Percentiles rank a stretch among this genome's conserved stretches.
phyloP scores from a whole-genome alignment of 2,797 vertebrate genomes.

The Luscinia luscinia region DNA sequence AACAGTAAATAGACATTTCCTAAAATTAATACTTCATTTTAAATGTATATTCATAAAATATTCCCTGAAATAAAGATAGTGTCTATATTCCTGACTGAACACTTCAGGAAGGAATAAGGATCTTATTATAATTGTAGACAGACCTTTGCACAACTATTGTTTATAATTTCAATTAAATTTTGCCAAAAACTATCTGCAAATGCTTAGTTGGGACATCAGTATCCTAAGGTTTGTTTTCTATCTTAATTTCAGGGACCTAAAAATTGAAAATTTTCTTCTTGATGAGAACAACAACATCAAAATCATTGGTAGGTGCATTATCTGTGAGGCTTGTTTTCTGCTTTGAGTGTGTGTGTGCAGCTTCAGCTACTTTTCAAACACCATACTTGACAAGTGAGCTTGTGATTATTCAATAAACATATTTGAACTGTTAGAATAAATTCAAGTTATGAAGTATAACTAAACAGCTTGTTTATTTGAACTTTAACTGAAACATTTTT shows the following conservation, averaged over 20 bases:
- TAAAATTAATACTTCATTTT: not conserved
- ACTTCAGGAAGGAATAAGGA: not conserved
- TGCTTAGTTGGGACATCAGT: not conserved
- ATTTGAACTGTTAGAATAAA: not conserved
- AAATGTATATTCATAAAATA: not conserved
- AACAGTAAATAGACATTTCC: not conserved
- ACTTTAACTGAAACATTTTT: not conserved
- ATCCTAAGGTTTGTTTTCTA: constrained; percentile 10
- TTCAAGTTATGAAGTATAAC: not conserved
- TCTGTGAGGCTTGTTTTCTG: not conserved
- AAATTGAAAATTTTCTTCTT: constrained; percentile 90
- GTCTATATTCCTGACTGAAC: not conserved
- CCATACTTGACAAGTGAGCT: not conserved
- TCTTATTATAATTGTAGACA: constrained; percentile 9
- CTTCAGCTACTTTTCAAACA: not conserved
- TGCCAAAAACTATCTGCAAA: not conserved
- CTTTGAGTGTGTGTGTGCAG: not conserved
- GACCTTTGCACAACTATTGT: not conserved
- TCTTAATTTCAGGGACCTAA: constrained; percentile 81
- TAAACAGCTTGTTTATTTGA: constrained; percentile 14
- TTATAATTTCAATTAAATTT: not conserved
- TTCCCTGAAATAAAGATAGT: not conserved
- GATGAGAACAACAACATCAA: constrained; percentile 89
- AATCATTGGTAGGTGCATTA: constrained; percentile 83
- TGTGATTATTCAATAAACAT: not conserved